phyloP scores from a whole-genome alignment of 2,113 vertebrate genomes.

The Dipodomys spectabilis region DNA sequence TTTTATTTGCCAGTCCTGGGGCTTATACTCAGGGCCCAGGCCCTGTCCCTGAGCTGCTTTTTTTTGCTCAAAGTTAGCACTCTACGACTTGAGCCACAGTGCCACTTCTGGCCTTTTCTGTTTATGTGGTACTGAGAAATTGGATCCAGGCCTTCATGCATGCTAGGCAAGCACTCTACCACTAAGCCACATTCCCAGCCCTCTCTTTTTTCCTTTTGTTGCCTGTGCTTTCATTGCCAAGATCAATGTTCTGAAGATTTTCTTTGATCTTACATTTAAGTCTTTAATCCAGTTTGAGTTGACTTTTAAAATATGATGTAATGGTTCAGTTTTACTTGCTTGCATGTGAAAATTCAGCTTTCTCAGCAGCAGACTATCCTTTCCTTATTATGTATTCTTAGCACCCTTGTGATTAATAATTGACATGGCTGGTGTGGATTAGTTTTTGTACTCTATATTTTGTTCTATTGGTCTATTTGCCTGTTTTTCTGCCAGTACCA shows the following conservation, averaged over 20 bases:
- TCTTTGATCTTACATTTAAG: background rate
- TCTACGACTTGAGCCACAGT: no score
- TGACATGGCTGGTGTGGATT: background rate
- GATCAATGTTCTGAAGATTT: background rate
- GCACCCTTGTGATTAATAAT: background rate
- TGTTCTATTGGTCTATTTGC: background rate
- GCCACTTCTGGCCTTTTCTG: no score
- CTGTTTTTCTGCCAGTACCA: background rate
- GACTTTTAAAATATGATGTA: background rate
- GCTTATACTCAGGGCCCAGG: no score
- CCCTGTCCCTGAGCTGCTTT: no score
- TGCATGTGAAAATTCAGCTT: background rate
- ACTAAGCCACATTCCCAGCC: no score
- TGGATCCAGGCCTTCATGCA: no score
- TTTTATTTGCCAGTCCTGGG: no score
- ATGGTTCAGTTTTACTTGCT: background rate
- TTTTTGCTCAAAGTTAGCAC: no score
- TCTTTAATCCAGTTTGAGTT: background rate
- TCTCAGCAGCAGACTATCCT: background rate
- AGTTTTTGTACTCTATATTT: background rate
- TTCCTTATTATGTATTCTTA: background rate
- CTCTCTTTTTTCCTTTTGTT: background rate
- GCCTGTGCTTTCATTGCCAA: background rate
- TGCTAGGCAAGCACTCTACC: no score
- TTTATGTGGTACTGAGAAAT: no score